Evolutionary conservation across 2,797 vertebrate genomes (phyloP).

Genomic region (Taenioides sp.): DNA sequence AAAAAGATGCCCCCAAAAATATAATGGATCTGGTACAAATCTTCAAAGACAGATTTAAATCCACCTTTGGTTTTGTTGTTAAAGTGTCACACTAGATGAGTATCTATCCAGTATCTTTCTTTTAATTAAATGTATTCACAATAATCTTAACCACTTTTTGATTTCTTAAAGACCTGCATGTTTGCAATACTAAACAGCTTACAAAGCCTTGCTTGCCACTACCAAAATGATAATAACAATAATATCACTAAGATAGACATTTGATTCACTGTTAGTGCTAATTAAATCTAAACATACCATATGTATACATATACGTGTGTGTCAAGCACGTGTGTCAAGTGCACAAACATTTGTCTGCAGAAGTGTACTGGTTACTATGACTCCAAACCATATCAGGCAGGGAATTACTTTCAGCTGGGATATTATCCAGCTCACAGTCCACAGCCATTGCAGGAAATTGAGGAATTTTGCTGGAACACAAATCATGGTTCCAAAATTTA

Average conservation of each 20-base stretch:
- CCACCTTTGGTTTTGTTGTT: too few species aligned
- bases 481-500: slow-evolving; percentile 46
- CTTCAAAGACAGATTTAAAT: too few species aligned
- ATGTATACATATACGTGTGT: neutral
- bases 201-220: neutral
- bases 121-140: neutral
- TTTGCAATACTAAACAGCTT: neutral
- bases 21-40: too few species aligned
- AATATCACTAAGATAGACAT: neutral
- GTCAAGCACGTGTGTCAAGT: slow-evolving; percentile 3
- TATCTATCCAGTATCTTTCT: too few species aligned
- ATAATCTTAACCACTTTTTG: neutral
- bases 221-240: slow-evolving; percentile 6
- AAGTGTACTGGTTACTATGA: slow-evolving; percentile 32
- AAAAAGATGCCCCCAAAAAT: neutral
- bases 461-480: slow-evolving; percentile 59
- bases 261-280: neutral
- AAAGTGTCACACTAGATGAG: too few species aligned
- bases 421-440: slow-evolving; percentile 52
- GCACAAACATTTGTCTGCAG: slow-evolving; percentile 15
- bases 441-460: slow-evolving; percentile 70
- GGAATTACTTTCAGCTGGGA: slow-evolving; percentile 66
- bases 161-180: neutral
- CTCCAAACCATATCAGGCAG: slow-evolving; percentile 42
- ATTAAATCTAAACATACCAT: neutral